A percentile compares a stretch with the other conserved stretches of the same genome.
Evolutionary conservation across 2,797 vertebrate genomes (phyloP).

Genomic region (Spea hammondii): DNA sequence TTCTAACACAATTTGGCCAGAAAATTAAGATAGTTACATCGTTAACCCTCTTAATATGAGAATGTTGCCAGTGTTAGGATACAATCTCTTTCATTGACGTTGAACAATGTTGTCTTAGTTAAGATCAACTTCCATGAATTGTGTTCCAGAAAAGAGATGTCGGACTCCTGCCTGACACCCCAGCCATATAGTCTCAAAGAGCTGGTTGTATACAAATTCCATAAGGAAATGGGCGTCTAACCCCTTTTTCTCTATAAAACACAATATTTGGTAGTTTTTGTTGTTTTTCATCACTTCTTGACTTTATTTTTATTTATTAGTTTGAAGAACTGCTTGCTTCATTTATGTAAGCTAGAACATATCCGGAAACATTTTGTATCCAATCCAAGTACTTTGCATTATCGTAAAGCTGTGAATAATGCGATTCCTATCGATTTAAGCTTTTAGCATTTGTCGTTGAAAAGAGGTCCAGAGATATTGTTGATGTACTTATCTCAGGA

Average conservation of each 20-base stretch:
- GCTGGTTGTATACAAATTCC: too few relatives aligned
- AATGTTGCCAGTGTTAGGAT: not conserved
- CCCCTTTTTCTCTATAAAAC: too few relatives aligned
- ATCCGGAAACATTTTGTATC: constrained; percentile 39
- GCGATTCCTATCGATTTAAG: constrained; percentile 39
- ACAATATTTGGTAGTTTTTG: too few relatives aligned
- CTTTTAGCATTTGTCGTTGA: constrained; percentile 36
- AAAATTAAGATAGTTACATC: too few relatives aligned
- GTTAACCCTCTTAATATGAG: too few relatives aligned
- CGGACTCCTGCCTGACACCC: too few relatives aligned
- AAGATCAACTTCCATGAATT: not conserved
- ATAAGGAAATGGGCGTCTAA: too few relatives aligned
- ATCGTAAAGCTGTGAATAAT: constrained; percentile 48
- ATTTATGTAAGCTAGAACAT: constrained; percentile 33
- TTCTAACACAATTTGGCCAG: too few relatives aligned
- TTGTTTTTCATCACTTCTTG: too few relatives aligned
- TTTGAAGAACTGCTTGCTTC: too few relatives aligned
- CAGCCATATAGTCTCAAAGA: too few relatives aligned
- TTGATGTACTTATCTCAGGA: constrained; percentile 26
- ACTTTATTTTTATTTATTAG: too few relatives aligned
- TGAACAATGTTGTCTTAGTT: not conserved
- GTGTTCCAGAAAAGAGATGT: not conserved
- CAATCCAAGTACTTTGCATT: constrained; percentile 35
- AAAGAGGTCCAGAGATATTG: constrained; percentile 13
- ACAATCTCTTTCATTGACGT: not conserved